Percentiles rank a stretch among this genome's conserved stretches.
These are phyloP conservation scores for Antedon mediterranea DNA, from an alignment of 53 echinoderm and acorn worm genomes.

Conservation along the genomic window DNA sequence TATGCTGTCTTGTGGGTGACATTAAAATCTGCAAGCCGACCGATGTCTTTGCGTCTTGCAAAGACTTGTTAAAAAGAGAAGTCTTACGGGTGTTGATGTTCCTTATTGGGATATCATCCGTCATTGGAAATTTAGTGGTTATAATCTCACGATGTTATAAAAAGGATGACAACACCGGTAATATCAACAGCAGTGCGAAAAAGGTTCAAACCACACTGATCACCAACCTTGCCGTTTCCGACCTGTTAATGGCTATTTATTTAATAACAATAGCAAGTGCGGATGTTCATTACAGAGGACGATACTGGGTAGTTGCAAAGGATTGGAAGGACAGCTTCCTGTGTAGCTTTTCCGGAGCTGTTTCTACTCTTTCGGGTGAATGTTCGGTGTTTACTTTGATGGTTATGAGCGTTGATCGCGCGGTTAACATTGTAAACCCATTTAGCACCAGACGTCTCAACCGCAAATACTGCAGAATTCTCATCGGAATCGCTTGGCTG, in stretches of 20 bases:
- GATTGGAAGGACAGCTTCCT: constrained; percentile 27
- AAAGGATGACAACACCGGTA: no score
- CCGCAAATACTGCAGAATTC: constrained; percentile 75
- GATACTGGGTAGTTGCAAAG: neutral
- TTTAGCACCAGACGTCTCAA: constrained; percentile 70
- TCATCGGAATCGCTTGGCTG: no score
- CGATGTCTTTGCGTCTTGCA: no score
- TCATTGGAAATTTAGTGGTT: no score
- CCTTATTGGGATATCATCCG: no score
- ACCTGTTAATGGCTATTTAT: neutral
- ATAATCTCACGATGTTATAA: no score
- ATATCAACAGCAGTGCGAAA: no score
- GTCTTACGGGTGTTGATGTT: no score
- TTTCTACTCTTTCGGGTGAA: constrained; percentile 75
- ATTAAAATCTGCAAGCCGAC: no score
- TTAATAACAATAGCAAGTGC: neutral
- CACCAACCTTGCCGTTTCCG: neutral
- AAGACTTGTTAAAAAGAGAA: no score
- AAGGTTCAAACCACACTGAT: neutral
- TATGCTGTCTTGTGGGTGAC: no score
- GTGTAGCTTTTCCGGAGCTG: constrained; percentile 74
- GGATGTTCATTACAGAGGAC: neutral
- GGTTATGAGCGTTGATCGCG: constrained; percentile 77
- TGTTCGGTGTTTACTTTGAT: constrained; percentile 73
- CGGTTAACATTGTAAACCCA: constrained; percentile 77